Evolutionary conservation across 1,140 invertebrate genomes (phyloP), one percentile per base, ranked within the genome.

Genomic region (Paraescarpia echinospica): DNA sequence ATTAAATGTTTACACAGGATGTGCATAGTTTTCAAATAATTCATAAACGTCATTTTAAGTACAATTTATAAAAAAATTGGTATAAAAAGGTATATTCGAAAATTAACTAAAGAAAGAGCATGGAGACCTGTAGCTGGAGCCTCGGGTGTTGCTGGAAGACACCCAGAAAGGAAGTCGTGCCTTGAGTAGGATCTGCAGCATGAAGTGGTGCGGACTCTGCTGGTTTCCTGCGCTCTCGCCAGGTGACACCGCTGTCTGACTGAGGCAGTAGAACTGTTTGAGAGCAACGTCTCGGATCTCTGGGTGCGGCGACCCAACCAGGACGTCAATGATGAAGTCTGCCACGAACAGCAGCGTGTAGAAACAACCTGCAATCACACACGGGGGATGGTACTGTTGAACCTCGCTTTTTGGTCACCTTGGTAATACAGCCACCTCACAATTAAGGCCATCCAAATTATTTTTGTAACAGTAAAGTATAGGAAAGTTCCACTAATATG

Each of bases 91-190:
- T n/a, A n/a, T n/a, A 92, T 88, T 88, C 5, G 31, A 92, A 9
- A 92, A 6, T 33, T 35, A 9, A n/a, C 2, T 8, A 92, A 33
- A 33, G 48, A 22, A 31, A 92, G 51, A 33, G 34, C 0, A 92
- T 0, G 1, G 5, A 91, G 93, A 96, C 95, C 95, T 96, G 92
- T 96, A 96, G 92, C 95, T 96, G 92, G 96, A 95, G 22, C 96
- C 96, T 35, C 97, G 94, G 14, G 96, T 95, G 35, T 94, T 95
- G 91, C 95, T 95, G 8, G 96, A 96, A 6, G 96, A 95, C 33
- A 97, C 96, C 97, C 97, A 97, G 93, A 97, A 95, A 8, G 97
- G 97, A n/a, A 97, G 95, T n/a, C 96, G 96, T 92, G 96, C 96
- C 93, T 96, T 96, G 9, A 97, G 94, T 33, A 97, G 94, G 27